Evolutionary conservation across 2,113 vertebrate species (phyloP).

Genomic region (Pelmatolapia mariae): DNA sequence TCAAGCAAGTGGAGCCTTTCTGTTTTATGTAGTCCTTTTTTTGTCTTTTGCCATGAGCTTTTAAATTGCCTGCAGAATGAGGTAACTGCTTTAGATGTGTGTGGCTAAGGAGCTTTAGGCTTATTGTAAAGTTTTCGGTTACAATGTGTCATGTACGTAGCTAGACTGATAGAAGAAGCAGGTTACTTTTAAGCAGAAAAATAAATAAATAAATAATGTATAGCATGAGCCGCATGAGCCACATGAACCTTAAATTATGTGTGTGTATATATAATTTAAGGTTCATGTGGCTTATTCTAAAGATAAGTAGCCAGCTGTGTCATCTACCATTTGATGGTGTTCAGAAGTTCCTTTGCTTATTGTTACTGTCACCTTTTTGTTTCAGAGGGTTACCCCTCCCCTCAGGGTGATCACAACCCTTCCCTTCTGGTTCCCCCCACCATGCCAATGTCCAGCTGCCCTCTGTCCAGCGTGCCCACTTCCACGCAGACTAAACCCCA

Average conservation of each 20-base stretch:
- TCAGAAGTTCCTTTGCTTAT: neutral
- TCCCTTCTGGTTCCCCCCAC: slow-evolving; percentile 82
- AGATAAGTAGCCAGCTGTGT: neutral
- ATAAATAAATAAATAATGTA: neutral
- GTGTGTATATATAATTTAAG: accelerated
- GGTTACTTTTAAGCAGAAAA: neutral
- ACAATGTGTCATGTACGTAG: neutral
- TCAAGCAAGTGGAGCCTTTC: neutral
- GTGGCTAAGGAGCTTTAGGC: neutral
- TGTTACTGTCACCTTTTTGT: neutral
- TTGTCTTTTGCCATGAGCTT: neutral
- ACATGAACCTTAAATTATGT: neutral
- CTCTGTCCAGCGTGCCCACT: slow-evolving; percentile 80
- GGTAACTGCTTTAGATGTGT: neutral
- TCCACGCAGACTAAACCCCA: slow-evolving; percentile 85
- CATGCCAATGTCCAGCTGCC: slow-evolving; percentile 86
- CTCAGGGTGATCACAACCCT: slow-evolving; percentile 86
- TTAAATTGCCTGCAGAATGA: neutral
- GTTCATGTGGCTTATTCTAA: neutral
- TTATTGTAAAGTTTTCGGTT: neutral
- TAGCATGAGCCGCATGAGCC: neutral
- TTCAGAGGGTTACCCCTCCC: slow-evolving; percentile 74
- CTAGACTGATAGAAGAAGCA: neutral
- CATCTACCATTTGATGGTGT: accelerated
- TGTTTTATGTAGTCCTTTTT: neutral